Evolutionary conservation across 2,113 vertebrate genomes (phyloP).

Genomic region (Nothobranchius furzeri): DNA sequence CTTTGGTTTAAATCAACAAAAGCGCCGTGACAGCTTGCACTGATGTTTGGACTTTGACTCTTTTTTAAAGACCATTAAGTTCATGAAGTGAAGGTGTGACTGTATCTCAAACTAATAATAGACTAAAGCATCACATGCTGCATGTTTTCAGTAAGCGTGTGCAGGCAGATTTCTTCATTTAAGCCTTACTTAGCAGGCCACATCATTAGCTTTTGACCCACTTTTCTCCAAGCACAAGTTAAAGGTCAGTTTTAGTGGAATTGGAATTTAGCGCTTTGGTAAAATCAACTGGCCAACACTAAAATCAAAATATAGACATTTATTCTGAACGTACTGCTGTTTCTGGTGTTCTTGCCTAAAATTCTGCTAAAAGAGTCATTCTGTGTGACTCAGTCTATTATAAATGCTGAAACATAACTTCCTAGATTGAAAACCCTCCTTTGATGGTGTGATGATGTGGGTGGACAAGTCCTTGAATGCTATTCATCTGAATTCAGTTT

Average conservation of each 20-base stretch:
- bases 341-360: conserved; percentile 54
- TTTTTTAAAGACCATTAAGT: conserved; percentile 57
- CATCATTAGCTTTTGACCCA: conserved; percentile 77
- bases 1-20: conserved; percentile 68
- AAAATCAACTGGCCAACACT: conserved; percentile 34
- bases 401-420: conserved; percentile 57
- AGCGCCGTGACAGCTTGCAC: conserved; percentile 45
- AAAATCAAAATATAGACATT: conserved; percentile 24
- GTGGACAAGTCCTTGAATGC: conserved; percentile 59
- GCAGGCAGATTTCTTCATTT: conserved; percentile 66
- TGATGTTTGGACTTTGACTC: conserved; percentile 66
- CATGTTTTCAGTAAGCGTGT: conserved; percentile 58
- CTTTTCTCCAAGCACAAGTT: conserved; percentile 63
- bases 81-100: conserved; percentile 70
- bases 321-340: conserved; percentile 61
- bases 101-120: conserved; percentile 63
- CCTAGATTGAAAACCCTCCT: conserved; percentile 50
- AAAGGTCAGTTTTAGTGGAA: conserved; percentile 64
- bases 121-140: conserved; percentile 64
- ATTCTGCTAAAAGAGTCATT: conserved; percentile 39
- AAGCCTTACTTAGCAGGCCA: conserved; percentile 67
- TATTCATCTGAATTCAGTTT: conserved; percentile 34
- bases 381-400: conserved; percentile 56
- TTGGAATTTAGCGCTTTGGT: conserved; percentile 42
- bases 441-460: conserved; percentile 59